Conservation (phyloP, 2,797 vertebrate species). For the Dendrocincla fuliginosa region DNA sequence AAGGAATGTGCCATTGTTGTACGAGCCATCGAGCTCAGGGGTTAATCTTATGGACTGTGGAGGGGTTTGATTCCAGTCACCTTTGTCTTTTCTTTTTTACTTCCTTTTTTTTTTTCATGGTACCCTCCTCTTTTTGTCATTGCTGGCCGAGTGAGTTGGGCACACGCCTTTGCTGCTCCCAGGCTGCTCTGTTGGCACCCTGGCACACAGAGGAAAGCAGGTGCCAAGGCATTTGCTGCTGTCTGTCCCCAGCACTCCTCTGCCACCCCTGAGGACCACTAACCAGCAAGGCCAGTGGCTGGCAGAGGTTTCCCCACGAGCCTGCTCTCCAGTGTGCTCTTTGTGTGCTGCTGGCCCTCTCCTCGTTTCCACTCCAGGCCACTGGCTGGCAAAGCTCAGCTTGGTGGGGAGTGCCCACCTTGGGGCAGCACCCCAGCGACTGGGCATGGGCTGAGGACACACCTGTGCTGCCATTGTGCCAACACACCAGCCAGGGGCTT, state of each 20-base stretch:
- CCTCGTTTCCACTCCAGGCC: rapidly evolving
- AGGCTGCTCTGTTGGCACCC: not conserved
- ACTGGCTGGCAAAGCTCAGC: not conserved
- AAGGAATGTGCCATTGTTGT: not conserved
- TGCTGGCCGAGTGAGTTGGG: not conserved
- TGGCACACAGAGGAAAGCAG: not conserved
- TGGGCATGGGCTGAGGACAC: not conserved
- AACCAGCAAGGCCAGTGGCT: not conserved
- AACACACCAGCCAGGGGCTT: not conserved
- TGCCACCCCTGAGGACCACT: not conserved
- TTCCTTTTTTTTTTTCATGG: not conserved
- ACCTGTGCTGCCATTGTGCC: not conserved
- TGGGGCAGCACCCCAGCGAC: not conserved
- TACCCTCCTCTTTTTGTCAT: not conserved
- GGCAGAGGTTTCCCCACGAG: not conserved
- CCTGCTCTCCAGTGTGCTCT: not conserved
- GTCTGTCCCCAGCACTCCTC: not conserved
- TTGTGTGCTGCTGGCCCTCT: not conserved
- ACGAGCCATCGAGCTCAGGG: not conserved
- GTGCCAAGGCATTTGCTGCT: not conserved
- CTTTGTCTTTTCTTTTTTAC: not conserved
- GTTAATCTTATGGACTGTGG: not conserved
- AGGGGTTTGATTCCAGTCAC: not conserved
- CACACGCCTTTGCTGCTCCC: not conserved
- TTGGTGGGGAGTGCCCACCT: not conserved